A percentile compares a stretch with the other conserved stretches of the same genome.
These are phyloP conservation scores for Ceriagrion tenellum DNA, from an alignment of 2,888 invertebrate genomes.

Conservation along the genomic window DNA sequence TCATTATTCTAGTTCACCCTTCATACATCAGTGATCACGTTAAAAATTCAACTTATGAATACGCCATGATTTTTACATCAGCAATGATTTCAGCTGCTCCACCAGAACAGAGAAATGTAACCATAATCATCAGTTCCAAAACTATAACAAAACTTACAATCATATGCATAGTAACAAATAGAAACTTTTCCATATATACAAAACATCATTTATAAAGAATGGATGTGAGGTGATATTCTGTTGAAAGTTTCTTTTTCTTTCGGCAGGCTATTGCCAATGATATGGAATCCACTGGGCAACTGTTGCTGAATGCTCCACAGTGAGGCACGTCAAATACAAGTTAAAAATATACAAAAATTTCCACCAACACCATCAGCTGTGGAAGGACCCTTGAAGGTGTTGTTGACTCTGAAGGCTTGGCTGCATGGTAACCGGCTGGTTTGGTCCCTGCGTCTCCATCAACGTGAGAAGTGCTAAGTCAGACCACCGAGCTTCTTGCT, in stretches of 20 bases:
- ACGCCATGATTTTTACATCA: too few relatives aligned
- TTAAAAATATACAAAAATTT: neutral
- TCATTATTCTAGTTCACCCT: too few relatives aligned
- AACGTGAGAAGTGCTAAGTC: conserved; percentile 52
- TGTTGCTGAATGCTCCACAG: neutral
- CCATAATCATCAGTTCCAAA: too few relatives aligned
- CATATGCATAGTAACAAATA: too few relatives aligned
- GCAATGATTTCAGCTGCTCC: too few relatives aligned
- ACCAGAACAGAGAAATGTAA: too few relatives aligned
- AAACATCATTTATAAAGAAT: neutral
- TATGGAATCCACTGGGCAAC: neutral
- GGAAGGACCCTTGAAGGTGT: conserved; percentile 58
- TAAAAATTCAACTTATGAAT: too few relatives aligned
- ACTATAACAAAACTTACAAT: too few relatives aligned
- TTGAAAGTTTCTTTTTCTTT: neutral
- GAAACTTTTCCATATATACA: neutral
- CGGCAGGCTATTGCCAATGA: neutral
- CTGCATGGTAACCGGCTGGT: conserved; percentile 34
- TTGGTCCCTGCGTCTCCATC: conserved; percentile 50
- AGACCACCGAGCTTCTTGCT: conserved; percentile 60
- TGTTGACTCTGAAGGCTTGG: conserved; percentile 60
- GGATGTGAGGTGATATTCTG: neutral
- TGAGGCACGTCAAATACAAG: neutral
- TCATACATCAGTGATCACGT: too few relatives aligned
- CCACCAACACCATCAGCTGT: neutral